Percentiles rank a stretch among this genome's conserved stretches.
phyloP scores from a whole-genome alignment of 2,888 invertebrate genomes.

The Cataglyphis rosenhaueri region DNA sequence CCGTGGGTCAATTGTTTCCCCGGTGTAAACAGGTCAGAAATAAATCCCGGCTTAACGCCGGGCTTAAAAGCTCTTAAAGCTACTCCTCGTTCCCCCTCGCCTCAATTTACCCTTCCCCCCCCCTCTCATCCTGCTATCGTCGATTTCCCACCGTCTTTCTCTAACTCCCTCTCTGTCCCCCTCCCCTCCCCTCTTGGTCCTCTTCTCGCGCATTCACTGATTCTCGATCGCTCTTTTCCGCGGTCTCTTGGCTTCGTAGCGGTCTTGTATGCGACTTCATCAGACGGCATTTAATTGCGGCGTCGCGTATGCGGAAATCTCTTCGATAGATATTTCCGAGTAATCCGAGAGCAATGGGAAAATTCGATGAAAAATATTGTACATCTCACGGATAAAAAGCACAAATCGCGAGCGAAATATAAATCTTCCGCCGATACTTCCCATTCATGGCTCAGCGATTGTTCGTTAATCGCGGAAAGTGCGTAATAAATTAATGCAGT shows the following conservation, averaged over 20 bases:
- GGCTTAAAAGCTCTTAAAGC: slow-evolving; percentile 82
- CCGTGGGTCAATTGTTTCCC: slow-evolving; percentile 79
- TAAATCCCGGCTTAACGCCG: slow-evolving; percentile 81
- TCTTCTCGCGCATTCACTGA: slow-evolving; percentile 9
- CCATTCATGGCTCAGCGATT: neutral
- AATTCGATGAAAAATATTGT: neutral
- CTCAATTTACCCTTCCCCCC: slow-evolving; percentile 65
- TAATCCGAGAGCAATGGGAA: neutral
- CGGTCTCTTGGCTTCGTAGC: slow-evolving; percentile 29
- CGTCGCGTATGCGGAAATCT: neutral
- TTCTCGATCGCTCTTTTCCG: slow-evolving; percentile 34
- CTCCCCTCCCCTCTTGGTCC: neutral
- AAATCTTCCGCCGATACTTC: neutral
- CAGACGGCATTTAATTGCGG: slow-evolving; percentile 14
- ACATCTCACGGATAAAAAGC: neutral
- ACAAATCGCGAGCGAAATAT: neutral
- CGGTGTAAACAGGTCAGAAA: slow-evolving; percentile 81
- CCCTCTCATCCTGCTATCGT: slow-evolving; percentile 52
- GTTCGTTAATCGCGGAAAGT: neutral
- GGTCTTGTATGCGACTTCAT: slow-evolving; percentile 30
- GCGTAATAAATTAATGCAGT: slow-evolving; percentile 49
- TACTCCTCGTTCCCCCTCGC: slow-evolving; percentile 69
- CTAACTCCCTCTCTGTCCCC: neutral
- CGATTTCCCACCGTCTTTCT: slow-evolving; percentile 53
- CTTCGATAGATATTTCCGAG: neutral